phyloP scores from a whole-genome alignment of 2,113 vertebrate species.

The Semnornis frantzii region DNA sequence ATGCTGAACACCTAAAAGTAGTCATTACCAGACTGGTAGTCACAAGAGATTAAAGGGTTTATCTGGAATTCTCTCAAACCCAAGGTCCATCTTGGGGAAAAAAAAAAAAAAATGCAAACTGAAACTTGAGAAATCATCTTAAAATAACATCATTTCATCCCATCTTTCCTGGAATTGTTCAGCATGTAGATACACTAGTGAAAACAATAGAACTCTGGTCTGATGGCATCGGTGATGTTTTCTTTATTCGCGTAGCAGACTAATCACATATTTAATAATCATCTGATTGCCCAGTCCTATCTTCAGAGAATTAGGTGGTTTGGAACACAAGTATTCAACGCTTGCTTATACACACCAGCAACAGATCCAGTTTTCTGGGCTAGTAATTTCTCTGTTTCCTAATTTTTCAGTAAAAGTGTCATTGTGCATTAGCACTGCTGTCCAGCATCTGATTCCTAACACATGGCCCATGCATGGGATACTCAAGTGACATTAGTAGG shows the following conservation, averaged over 20 bases:
- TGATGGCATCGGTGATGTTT: not conserved
- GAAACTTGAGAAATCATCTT: not conserved
- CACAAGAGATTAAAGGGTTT: not conserved
- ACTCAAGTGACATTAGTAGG: not conserved
- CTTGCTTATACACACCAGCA: not conserved
- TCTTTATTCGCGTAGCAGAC: not conserved
- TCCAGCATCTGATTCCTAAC: not conserved
- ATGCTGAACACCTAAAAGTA: not conserved
- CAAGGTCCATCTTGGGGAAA: not conserved
- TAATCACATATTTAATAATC: not conserved
- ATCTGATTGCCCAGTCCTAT: not conserved
- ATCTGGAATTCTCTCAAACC: not conserved
- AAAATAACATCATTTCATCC: not conserved
- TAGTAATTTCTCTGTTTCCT: not conserved
- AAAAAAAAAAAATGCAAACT: not conserved
- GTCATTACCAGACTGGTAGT: not conserved
- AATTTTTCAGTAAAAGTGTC: not conserved
- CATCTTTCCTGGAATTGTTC: not conserved
- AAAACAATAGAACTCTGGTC: not conserved
- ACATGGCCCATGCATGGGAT: not conserved
- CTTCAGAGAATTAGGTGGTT: not conserved
- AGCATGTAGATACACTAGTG: not conserved
- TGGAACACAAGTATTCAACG: not conserved
- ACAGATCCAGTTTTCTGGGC: not conserved
- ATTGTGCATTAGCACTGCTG: not conserved